Evolutionary conservation across 2,113 vertebrate genomes (phyloP).

Genomic region (Corapipo altera): DNA sequence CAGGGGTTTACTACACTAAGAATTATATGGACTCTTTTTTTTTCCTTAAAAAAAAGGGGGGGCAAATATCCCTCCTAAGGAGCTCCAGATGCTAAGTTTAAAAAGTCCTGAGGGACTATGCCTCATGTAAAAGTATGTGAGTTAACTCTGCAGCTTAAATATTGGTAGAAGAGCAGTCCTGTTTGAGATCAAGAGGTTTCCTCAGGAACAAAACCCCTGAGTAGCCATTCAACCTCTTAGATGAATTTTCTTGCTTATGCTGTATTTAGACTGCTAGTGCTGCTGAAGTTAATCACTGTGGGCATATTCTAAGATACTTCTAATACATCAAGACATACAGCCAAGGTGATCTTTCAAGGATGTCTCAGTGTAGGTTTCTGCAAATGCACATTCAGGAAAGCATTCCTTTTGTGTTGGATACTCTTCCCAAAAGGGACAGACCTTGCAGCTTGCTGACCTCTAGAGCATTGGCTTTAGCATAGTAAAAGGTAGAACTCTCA

Average conservation of each 20-base stretch:
- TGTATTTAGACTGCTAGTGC: neutral
- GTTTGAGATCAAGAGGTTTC: neutral
- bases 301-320: neutral
- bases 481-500: neutral
- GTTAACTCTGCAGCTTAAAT: neutral
- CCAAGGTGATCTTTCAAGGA: neutral
- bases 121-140: neutral
- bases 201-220: neutral
- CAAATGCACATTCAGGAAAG: neutral
- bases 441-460: neutral
- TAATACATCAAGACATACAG: neutral
- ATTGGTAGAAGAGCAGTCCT: neutral
- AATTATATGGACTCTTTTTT: neutral
- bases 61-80: neutral
- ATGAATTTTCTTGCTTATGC: neutral
- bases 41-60: fast-evolving
- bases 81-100: neutral
- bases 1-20: neutral
- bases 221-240: neutral
- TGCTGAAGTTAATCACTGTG: neutral
- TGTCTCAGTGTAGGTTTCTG: neutral
- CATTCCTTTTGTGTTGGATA: neutral
- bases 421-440: neutral
- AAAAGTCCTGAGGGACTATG: neutral
- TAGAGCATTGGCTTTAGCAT: neutral